A percentile compares a stretch with the other conserved stretches of the same genome.
These are phyloP conservation scores for Esperia sulphurella DNA, from an alignment of 2,888 invertebrate species.

Conservation along the genomic window DNA sequence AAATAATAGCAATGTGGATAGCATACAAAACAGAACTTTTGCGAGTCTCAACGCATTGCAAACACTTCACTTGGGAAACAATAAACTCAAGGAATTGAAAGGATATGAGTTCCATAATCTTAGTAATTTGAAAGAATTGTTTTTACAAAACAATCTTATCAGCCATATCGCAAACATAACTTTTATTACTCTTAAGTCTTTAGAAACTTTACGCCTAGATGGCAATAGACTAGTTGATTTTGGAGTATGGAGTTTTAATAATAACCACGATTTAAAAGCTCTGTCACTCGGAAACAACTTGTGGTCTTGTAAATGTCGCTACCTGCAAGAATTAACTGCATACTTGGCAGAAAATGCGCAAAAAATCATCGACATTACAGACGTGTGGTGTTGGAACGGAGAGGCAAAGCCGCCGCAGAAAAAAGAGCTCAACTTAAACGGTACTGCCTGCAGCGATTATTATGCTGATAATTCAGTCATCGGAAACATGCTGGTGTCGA, in stretches of 20 bases:
- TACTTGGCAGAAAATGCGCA: constrained; percentile 90
- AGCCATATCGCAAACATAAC: constrained; percentile 89
- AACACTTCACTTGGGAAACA: constrained; percentile 91
- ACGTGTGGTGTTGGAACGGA: constrained; percentile 90
- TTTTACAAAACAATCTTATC: constrained; percentile 91
- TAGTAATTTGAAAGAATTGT: constrained; percentile 87
- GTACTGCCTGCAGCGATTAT: constrained; percentile 92
- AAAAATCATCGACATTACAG: constrained; percentile 87
- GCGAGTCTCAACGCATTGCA: constrained; percentile 89
- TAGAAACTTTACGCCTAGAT: constrained; percentile 89
- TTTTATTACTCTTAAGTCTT: constrained; percentile 86
- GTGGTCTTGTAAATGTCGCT: constrained; percentile 95
- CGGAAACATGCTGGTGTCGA: constrained; percentile 88
- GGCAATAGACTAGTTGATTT: constrained; percentile 90
- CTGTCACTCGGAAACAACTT: constrained; percentile 90
- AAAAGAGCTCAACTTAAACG: constrained; percentile 89
- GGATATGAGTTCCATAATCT: constrained; percentile 93
- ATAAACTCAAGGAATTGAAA: constrained; percentile 87
- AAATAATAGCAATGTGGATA: constrained; percentile 90
- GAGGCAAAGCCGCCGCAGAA: constrained; percentile 86
- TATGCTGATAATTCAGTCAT: constrained; percentile 91
- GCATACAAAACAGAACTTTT: constrained; percentile 94
- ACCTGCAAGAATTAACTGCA: constrained; percentile 89
- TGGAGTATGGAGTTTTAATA: constrained; percentile 87
- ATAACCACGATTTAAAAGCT: constrained; percentile 84